Conservation (phyloP, 2,113 vertebrate genomes). For the Chunga burmeisteri region DNA sequence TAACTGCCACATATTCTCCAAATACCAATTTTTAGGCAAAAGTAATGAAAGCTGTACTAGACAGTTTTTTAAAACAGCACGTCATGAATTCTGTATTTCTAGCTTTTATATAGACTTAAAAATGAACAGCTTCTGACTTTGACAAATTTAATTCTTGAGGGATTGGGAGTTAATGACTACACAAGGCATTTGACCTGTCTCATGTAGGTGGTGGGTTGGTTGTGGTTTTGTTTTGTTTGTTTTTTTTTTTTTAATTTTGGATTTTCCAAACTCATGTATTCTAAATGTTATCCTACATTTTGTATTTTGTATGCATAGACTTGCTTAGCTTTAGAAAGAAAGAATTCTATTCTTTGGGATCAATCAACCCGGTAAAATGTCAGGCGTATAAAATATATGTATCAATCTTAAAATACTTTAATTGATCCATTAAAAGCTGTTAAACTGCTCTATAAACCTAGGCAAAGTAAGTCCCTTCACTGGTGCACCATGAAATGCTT, state of each 20-base stretch:
- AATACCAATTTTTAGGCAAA: background rate
- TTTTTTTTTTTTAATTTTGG: accelerated
- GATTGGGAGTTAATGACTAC: background rate
- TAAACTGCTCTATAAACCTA: background rate
- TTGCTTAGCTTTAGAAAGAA: background rate
- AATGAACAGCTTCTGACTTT: background rate
- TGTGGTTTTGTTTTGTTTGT: too few relatives aligned
- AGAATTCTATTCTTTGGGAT: background rate
- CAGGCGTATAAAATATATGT: background rate
- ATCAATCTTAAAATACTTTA: background rate
- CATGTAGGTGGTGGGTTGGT: background rate
- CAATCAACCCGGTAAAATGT: background rate
- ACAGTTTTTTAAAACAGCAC: background rate
- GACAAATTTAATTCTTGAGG: background rate
- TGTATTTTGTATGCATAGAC: background rate
- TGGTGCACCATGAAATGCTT: background rate
- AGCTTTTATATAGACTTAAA: background rate
- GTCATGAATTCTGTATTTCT: background rate
- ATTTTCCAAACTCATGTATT: background rate
- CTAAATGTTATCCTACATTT: background rate
- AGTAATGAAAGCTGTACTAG: background rate
- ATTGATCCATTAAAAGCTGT: background rate
- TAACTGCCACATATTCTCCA: background rate
- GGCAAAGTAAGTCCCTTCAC: background rate
- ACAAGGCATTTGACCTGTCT: background rate